Evolutionary conservation across 2,113 vertebrate species (phyloP), one percentile per base, ranked within the genome.

Genomic region (Nymphicus hollandicus): DNA sequence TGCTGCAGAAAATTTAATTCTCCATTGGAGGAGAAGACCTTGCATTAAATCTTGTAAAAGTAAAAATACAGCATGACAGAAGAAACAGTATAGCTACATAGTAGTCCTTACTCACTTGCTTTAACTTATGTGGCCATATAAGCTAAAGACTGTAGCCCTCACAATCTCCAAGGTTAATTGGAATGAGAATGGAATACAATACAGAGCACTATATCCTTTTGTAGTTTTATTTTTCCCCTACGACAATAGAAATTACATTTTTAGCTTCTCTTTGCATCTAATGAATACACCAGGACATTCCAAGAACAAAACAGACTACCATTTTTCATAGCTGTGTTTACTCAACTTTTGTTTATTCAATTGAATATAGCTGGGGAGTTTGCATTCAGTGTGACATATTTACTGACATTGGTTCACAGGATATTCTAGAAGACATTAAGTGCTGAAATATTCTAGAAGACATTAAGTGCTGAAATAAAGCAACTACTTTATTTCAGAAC

Each of bases 381-480:
- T 69, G 76, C 61, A 79, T 93, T 82, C 78, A 92, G 27, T 58
- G n/a, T 88, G 77, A 81, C 71, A 56, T 39, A 46, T 94, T 89
- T 89, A 69, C 78, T 89, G 77, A 50, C 9, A 7, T 3, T 69
- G 65, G 61, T 81, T 87, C 49, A 47, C 46, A 82, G 39, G 53
- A 80, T 83, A 71, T 41, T 66, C 60, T 58, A 58, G 47, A 80
- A 94, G 39, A 58, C 35, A 74, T 23, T 74, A 90, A 93, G 53
- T 55, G 63, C 19, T 86, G 68, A 95, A 91, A 83, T 80, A 76
- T 41, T 66, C 60, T 58, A 58, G 47, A 80, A 94, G 39, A 58
- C 35, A 74, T 23, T 74, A 90, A 93, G 53, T 55, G 63, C 19
- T 86, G 68, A 95, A 91, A 83, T 80, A 76, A 95, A 96, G 46